These are phyloP conservation scores for Drosophila quadrilineata DNA, from an alignment of 1,140 invertebrate species.

Conservation along the genomic window DNA sequence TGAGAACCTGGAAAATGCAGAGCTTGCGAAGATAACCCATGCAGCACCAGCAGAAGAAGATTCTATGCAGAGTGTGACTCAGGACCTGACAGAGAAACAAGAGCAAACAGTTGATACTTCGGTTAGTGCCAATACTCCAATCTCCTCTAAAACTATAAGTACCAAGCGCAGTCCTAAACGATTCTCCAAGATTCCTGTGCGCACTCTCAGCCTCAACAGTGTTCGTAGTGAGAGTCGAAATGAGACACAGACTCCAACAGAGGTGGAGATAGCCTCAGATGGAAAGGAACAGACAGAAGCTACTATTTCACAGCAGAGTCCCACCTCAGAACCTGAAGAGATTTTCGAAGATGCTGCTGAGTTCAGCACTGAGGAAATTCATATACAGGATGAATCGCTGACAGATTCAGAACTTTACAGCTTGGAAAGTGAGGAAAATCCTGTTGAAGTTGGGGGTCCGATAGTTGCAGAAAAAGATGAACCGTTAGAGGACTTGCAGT, in stretches of 20 bases:
- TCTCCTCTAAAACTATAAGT: not conserved
- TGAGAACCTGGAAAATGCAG: not conserved
- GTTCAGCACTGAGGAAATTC: constrained; percentile 35
- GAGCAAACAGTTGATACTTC: not conserved
- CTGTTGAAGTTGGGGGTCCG: constrained; percentile 32
- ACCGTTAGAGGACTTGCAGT: not conserved
- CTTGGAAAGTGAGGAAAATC: constrained; percentile 48
- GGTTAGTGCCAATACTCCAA: not conserved
- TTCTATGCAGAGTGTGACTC: no score
- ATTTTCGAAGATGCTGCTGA: constrained; percentile 66
- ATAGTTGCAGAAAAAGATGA: constrained; percentile 19
- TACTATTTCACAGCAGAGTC: not conserved
- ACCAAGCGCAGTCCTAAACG: constrained; percentile 37
- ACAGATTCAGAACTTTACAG: constrained; percentile 71
- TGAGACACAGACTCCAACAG: constrained; percentile 18
- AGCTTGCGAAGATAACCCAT: no score
- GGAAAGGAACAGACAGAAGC: not conserved
- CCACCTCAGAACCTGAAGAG: constrained; percentile 38
- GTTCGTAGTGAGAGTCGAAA: constrained; percentile 53
- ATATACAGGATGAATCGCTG: constrained; percentile 35
- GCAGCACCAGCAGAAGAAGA: no score
- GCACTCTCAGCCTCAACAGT: constrained; percentile 51
- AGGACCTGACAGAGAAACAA: no score
- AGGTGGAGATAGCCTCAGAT: constrained; percentile 4
- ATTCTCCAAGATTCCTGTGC: constrained; percentile 66